Evolutionary conservation across 2,888 invertebrate species (phyloP), one percentile per base, ranked within the genome.

Genomic region (Hemaris fuciformis): DNA sequence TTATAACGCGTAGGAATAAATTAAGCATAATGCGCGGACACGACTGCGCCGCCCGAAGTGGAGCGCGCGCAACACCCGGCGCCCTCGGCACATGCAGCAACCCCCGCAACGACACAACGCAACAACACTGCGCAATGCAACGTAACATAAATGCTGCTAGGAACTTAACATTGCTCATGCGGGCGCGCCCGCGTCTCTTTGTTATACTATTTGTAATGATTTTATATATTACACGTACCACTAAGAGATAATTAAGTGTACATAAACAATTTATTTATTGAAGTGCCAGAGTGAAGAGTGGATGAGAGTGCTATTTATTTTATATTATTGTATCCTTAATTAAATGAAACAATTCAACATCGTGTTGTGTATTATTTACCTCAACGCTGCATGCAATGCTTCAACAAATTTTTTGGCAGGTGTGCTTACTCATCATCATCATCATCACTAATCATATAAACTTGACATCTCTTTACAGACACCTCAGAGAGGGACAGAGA

Each of bases 231-330:
- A 62, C n/a, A 42, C 57, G 62, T 65, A 43, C 62, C 48, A 64
- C 57, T 46, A 42, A 61, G 23, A 13, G 64, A 62, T 61, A 66
- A 63, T 23, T 48, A 45, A 45, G 57, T 70, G 68, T 69, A 69
- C 67, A 68, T 66, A 70, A 57, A 60, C 57, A 67, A 76, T 76
- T 75, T 84, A 80, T 82, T 81, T 83, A 81, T 80, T 76, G 74
- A 76, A 62, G 65, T 67, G 76, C 73, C 71, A 64, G 76, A 68
- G 70, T 42, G 71, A 25, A 41, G 25, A 66, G 77, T 73, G 82
- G 61, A 71, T 76, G 80, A 81, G 73, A 80, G 76, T 79, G 80
- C 72, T 83, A 83, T 84, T 82, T 85, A 84, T 84, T 83, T 81
- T 82, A 83, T 76, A 77, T 71, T 76, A 81, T 68, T 67, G 66